phyloP scores from a whole-genome alignment of 2,113 vertebrate species.

The Tetrax tetrax region DNA sequence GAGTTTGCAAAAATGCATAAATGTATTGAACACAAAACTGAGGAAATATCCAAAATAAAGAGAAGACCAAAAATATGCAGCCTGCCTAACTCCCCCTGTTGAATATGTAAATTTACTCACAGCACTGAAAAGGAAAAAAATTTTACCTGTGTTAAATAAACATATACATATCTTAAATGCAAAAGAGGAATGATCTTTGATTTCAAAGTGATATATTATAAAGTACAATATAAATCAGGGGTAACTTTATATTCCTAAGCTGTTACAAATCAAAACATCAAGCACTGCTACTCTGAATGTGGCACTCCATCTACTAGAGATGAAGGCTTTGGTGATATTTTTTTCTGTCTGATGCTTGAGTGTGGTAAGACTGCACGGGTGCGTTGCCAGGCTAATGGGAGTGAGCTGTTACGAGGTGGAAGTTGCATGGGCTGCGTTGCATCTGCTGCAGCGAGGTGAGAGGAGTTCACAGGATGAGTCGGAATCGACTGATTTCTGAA shows the following conservation, averaged over 20 bases:
- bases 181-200: neutral
- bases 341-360: neutral
- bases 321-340: neutral
- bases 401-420: neutral
- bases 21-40: neutral
- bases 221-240: neutral
- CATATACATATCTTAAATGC: neutral
- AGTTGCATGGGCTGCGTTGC: neutral
- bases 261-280: neutral
- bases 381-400: neutral
- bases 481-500: neutral
- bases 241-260: neutral
- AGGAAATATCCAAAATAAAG: neutral
- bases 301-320: neutral
- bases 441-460: neutral
- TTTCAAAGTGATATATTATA: neutral
- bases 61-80: neutral
- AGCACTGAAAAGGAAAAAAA: neutral
- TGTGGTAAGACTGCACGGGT: rapidly evolving
- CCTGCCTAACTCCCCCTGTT: neutral
- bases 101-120: neutral
- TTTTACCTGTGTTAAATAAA: neutral
- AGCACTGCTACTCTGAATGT: neutral
- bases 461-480: neutral
- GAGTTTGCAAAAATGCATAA: neutral